Evolutionary conservation across 2,797 vertebrate species (phyloP).

Genomic region (Caiman crocodilus): DNA sequence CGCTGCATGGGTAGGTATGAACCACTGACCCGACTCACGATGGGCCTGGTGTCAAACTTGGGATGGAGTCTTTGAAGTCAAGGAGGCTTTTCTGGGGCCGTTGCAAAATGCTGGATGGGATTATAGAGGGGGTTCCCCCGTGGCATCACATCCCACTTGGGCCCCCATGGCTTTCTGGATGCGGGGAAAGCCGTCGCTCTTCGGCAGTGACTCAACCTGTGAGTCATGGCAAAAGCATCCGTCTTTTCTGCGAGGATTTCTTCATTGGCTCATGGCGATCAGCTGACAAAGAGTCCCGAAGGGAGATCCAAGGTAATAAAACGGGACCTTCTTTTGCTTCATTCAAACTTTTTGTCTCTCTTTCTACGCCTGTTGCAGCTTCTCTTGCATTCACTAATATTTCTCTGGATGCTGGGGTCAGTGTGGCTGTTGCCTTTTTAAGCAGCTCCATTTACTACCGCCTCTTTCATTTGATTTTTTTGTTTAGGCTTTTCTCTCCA

Average conservation of each 20-base stretch:
- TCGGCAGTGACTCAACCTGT: too few species aligned
- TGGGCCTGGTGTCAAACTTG: background rate
- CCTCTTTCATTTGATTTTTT: background rate
- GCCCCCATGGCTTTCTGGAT: background rate
- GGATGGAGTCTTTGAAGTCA: background rate
- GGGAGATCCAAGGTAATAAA: background rate
- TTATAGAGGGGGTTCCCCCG: background rate
- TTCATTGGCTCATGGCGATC: background rate
- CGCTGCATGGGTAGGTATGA: background rate
- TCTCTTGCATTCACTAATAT: background rate
- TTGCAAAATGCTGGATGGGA: background rate
- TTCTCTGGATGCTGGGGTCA: background rate
- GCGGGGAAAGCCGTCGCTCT: too few species aligned
- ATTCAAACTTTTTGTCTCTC: background rate
- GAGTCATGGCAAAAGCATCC: too few species aligned
- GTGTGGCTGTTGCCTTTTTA: background rate
- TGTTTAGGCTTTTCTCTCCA: background rate
- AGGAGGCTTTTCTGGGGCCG: background rate
- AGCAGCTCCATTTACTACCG: background rate
- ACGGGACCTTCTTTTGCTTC: background rate
- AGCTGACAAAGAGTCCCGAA: background rate
- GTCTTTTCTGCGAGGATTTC: background rate
- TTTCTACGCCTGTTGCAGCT: background rate
- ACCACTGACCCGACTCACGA: background rate
- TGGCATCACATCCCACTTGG: background rate